These are phyloP conservation scores for Caenorhabditis uteleia DNA, from an alignment of 2,888 invertebrate genomes.

Conservation along the genomic window DNA sequence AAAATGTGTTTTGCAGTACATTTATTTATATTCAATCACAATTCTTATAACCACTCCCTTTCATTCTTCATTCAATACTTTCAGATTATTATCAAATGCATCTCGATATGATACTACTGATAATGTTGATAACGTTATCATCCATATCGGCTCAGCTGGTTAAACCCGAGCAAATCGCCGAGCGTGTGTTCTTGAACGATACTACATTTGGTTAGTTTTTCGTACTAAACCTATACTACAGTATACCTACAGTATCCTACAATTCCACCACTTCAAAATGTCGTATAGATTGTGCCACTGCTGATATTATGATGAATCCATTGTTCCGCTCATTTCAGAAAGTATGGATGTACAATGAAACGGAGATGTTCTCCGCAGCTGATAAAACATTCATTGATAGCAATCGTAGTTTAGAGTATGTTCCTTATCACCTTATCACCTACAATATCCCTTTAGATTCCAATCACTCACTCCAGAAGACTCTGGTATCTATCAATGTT, in stretches of 20 bases:
- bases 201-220: conserved; percentile 21
- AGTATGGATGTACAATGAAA: conserved; percentile 33
- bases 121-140: too few relatives aligned
- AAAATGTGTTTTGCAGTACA: too few relatives aligned
- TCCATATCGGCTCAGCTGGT: too few relatives aligned
- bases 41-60: too few relatives aligned
- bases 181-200: conserved; percentile 22
- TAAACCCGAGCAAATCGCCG: conserved; percentile 36
- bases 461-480: conserved; percentile 24
- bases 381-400: conserved; percentile 39
- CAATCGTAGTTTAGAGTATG: conserved; percentile 30
- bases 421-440: neutral
- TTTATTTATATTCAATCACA: too few relatives aligned
- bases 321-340: conserved; percentile 26
- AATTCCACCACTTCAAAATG: conserved; percentile 22
- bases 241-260: conserved; percentile 22
- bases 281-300: conserved; percentile 34
- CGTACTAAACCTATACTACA: neutral
- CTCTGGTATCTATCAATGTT: conserved; percentile 26
- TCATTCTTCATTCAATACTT: too few relatives aligned
- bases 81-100: too few relatives aligned
- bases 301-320: conserved; percentile 23
- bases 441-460: conserved; percentile 10
- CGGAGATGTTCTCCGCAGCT: conserved; percentile 24
- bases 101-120: too few relatives aligned